A percentile compares a stretch with the other conserved stretches of the same genome.
Conservation (phyloP, 2,888 invertebrate species). For the Operophtera brumata region DNA sequence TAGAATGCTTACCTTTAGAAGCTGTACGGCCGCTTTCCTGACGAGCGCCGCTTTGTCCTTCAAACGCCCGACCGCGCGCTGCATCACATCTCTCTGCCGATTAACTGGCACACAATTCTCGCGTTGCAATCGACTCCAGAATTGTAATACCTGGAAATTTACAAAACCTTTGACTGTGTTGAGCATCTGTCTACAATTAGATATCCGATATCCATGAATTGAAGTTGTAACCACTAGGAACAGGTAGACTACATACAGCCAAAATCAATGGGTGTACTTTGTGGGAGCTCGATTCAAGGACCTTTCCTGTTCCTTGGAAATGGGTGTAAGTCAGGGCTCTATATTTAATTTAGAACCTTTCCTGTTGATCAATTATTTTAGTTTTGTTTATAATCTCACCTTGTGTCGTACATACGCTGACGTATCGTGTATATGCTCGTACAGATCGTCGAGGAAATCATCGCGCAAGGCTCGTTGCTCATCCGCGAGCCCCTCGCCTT, state of each 20-base stretch:
- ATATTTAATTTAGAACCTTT: background rate
- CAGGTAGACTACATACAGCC: no score
- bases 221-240: no score
- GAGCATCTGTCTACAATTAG: background rate
- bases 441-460: conserved; percentile 88
- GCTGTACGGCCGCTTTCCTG: conserved; percentile 90
- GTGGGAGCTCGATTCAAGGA: no score
- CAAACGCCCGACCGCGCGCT: conserved; percentile 85
- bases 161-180: background rate
- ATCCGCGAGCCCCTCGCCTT: conserved; percentile 85
- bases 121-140: conserved; percentile 89
- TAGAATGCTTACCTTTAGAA: conserved; percentile 78
- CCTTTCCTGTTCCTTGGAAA: background rate
- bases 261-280: no score
- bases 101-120: conserved; percentile 89
- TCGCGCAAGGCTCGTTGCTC: conserved; percentile 86
- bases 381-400: conserved; percentile 57
- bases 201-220: background rate
- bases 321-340: background rate
- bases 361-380: background rate
- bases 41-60: conserved; percentile 92
- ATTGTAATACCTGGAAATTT: conserved; percentile 82
- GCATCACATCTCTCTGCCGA: conserved; percentile 84
- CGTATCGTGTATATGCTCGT: conserved; percentile 91
- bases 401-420: conserved; percentile 93